These are phyloP conservation scores for Salminus brasiliensis DNA, from an alignment of 2,113 vertebrate genomes.

Conservation along the genomic window DNA sequence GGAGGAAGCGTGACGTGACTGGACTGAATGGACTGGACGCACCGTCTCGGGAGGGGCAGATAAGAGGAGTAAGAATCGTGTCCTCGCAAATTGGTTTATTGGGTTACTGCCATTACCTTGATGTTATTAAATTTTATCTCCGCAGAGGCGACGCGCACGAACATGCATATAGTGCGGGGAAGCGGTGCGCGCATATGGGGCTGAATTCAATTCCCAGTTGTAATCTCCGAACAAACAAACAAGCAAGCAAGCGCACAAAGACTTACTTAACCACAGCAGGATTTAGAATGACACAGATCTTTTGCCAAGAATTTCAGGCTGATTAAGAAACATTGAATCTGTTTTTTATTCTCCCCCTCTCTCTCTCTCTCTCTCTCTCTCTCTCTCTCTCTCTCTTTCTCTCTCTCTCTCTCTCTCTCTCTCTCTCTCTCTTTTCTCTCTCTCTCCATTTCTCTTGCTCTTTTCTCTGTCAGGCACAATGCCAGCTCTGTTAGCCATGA, in stretches of 20 bases:
- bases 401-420: slow-evolving; percentile 21
- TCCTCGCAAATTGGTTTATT: not conserved
- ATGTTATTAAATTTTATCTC: not conserved
- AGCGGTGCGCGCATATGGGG: slow-evolving; percentile 1
- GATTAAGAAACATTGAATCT: slow-evolving; percentile 43
- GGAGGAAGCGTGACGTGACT: not conserved
- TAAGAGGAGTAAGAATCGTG: too few relatives aligned
- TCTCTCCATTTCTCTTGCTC: not conserved
- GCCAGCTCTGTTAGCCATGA: slow-evolving; percentile 50
- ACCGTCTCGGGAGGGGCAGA: not conserved
- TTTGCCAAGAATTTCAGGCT: slow-evolving; percentile 52
- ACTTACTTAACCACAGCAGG: slow-evolving; percentile 41
- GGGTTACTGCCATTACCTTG: not conserved
- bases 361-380: slow-evolving; percentile 1
- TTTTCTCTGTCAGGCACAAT: slow-evolving; percentile 10
- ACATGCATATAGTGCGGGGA: slow-evolving; percentile 15
- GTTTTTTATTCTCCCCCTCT: not conserved
- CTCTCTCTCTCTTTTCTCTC: slow-evolving; percentile 1
- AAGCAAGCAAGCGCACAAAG: slow-evolving; percentile 31
- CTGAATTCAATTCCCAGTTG: slow-evolving; percentile 42
- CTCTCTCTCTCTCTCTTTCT: not conserved
- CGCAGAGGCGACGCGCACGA: not conserved
- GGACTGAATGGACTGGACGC: too few relatives aligned
- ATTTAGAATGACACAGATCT: slow-evolving; percentile 49
- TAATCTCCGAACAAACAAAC: slow-evolving; percentile 52